Evolutionary conservation across 2,113 vertebrate species (phyloP).

Genomic region (Emydura subglobosa): DNA sequence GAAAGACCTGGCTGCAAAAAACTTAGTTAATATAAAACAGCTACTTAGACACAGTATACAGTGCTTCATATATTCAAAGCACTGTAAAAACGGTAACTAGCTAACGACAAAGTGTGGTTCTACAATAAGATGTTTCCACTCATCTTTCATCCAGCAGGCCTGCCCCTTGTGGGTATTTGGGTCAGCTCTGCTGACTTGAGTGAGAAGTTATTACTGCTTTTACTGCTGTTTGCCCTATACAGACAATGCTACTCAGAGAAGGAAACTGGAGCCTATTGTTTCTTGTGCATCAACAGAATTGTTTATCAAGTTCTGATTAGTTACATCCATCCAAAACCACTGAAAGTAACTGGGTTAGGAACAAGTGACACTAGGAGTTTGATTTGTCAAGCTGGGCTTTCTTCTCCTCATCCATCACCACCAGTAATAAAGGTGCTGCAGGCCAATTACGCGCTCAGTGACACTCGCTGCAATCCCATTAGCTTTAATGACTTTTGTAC

Average conservation of each 20-base stretch:
- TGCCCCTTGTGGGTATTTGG: background rate
- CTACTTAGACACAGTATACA: background rate
- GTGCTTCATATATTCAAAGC: background rate
- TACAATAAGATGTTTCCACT: background rate
- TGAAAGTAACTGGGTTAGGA: background rate
- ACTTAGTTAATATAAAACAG: background rate
- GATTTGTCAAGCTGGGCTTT: background rate
- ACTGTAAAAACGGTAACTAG: background rate
- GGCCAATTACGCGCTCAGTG: background rate
- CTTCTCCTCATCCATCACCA: background rate
- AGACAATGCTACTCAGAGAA: background rate
- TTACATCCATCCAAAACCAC: background rate
- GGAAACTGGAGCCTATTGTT: background rate
- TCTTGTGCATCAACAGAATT: background rate
- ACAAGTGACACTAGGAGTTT: background rate
- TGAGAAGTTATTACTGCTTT: background rate
- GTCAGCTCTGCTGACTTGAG: background rate
- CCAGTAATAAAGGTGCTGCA: background rate
- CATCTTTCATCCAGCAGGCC: background rate
- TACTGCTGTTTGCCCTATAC: background rate
- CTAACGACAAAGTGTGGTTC: background rate
- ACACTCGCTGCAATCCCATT: background rate
- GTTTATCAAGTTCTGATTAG: background rate
- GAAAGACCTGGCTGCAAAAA: background rate
- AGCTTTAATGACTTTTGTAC: background rate